phyloP scores from a whole-genome alignment of 2,888 invertebrate genomes.

The Archips crataeganus region DNA sequence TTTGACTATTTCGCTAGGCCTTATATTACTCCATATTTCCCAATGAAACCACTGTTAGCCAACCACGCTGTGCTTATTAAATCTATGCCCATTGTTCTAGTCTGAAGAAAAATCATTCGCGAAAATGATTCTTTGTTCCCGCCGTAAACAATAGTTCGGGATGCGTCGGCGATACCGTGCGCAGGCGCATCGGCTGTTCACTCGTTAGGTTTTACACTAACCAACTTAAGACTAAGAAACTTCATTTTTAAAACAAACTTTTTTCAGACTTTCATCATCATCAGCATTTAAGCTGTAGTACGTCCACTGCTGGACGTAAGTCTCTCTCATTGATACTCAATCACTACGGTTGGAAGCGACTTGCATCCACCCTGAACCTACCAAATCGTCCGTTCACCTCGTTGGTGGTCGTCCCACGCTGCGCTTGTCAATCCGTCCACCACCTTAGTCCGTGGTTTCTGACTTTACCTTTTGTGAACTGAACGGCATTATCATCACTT shows the following conservation, averaged over 20 bases:
- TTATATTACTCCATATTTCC: background rate
- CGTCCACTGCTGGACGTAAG: too few relatives aligned
- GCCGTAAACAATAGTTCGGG: constrained; percentile 31
- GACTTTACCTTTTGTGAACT: too few relatives aligned
- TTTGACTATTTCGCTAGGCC: too few relatives aligned
- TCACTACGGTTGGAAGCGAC: too few relatives aligned
- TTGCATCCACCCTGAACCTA: too few relatives aligned
- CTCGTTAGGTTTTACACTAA: background rate
- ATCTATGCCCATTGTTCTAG: constrained; percentile 32
- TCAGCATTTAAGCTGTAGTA: background rate
- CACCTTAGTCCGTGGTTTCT: too few relatives aligned
- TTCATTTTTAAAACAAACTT: background rate
- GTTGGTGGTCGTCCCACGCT: too few relatives aligned
- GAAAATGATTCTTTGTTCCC: constrained; percentile 47
- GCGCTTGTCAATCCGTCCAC: too few relatives aligned
- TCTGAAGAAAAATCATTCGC: constrained; percentile 44
- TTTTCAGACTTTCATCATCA: background rate
- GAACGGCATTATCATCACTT: too few relatives aligned
- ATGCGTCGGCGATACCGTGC: constrained; percentile 23
- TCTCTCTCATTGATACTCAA: too few relatives aligned
- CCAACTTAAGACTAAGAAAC: too few relatives aligned
- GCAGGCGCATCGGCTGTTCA: constrained; percentile 16
- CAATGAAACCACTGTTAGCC: constrained; percentile 25
- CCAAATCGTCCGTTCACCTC: too few relatives aligned
- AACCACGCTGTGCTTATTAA: constrained; percentile 12